These are phyloP conservation scores for Felis chaus DNA, from an alignment of 2,113 vertebrate species.

Conservation along the genomic window DNA sequence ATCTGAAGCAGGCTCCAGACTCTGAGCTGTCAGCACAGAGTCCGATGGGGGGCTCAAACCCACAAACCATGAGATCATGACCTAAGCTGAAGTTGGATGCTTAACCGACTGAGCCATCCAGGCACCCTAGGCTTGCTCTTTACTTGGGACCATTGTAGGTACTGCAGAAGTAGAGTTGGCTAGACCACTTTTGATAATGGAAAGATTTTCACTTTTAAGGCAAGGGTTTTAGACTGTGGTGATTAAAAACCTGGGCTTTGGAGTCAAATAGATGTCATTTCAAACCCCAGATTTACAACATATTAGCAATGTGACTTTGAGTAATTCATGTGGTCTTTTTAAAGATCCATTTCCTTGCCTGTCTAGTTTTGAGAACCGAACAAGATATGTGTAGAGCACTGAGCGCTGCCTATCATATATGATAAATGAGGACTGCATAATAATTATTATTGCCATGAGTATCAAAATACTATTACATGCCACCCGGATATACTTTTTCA, in stretches of 20 bases:
- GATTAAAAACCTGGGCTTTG: neutral
- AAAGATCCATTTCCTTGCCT: neutral
- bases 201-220: neutral
- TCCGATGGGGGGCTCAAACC: too few species aligned
- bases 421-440: neutral
- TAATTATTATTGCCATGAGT: neutral
- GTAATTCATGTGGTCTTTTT: neutral
- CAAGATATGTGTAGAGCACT: neutral
- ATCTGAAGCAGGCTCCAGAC: too few species aligned
- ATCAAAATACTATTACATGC: neutral
- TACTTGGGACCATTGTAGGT: neutral
- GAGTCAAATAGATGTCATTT: neutral
- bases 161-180: neutral
- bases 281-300: neutral
- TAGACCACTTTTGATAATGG: neutral
- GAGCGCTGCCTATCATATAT: neutral
- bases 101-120: too few species aligned
- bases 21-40: too few species aligned
- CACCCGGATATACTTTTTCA: neutral
- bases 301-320: neutral
- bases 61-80: too few species aligned
- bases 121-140: too few species aligned
- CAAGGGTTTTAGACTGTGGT: neutral
- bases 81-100: too few species aligned
- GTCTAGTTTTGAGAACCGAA: constrained; percentile 30